Base-by-base conservation (phyloP, 2,113 vertebrate genomes). In the Chinchilla lanigera region DNA sequence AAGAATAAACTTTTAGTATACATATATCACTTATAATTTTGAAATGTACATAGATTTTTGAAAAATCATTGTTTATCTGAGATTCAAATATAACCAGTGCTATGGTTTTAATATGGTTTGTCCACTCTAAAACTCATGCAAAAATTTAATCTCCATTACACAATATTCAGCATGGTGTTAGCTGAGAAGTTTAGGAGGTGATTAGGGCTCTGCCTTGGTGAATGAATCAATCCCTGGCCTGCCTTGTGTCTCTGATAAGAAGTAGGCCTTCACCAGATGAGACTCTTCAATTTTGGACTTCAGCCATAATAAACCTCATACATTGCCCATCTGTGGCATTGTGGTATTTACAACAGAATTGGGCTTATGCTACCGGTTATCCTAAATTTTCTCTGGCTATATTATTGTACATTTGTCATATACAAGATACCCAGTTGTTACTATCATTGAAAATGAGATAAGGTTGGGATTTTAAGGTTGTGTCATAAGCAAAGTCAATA, bases 1-100 rank as follows among this genome's bases (percentile, higher is more conserved):
- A 78, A 52, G 19, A 89, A 52, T 54, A 96, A 54, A 85, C 44
- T 69, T 93, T 93, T 73, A 93, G 35, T 73, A 63, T 85, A 73
- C 22, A 10, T 89, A 86, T 80, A 81, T 81, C 4, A 35, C 2
- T 17, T 86, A 19, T 93, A 71, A 26, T 88, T 67, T 80, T 65
- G 22, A 9, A 22, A 85, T 60, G 3, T 12, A 87, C 7, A 78
- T 52, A 89, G 0, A 13, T 77, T 63, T 78, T 28, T 17, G 11
- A 67, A 83, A 95, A 56, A 78, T 20, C 11, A 12, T 19, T 69
- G 11, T 85, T 95, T 54, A 41, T 71, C 30, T 44, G 54, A 71
- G 84, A 85, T 56, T 85, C 28, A 90, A 47, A 77, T 44, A 35
- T 87, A 83, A 80, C 28, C 61, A 14, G 17, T 17, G 69, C 22